Evolutionary conservation across 1,140 invertebrate genomes (phyloP).

Genomic region (Drosophila aff.): DNA sequence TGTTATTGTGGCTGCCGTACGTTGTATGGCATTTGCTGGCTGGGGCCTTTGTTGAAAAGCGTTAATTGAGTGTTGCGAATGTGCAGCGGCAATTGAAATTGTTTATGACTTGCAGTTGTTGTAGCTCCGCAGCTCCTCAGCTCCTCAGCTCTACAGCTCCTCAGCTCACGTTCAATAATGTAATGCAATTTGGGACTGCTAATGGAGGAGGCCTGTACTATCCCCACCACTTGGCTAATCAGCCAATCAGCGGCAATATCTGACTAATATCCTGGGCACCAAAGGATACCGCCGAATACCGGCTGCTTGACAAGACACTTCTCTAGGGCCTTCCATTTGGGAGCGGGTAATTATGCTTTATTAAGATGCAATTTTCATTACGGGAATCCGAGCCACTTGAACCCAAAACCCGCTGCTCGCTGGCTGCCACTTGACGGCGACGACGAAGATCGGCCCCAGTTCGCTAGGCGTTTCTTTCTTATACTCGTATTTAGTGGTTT

Average conservation of each 20-base stretch:
- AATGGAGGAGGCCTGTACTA: constrained; percentile 46
- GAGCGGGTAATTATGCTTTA: constrained; percentile 59
- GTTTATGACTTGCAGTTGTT: constrained; percentile 82
- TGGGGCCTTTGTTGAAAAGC: constrained; percentile 77
- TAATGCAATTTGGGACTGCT: constrained; percentile 65
- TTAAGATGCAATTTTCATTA: constrained; percentile 72
- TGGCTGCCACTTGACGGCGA: constrained; percentile 68
- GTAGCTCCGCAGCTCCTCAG: constrained; percentile 1
- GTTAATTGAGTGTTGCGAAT: constrained; percentile 84
- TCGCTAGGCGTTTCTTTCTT: constrained; percentile 38
- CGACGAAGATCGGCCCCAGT: constrained; percentile 33
- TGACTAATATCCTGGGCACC: constrained; percentile 60
- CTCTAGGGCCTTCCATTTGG: constrained; percentile 40
- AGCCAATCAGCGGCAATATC: constrained; percentile 71
- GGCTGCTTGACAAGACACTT: constrained; percentile 60
- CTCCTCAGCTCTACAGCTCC: neutral
- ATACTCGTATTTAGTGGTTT: constrained; percentile 71
- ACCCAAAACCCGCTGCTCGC: constrained; percentile 40
- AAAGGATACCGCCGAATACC: constrained; percentile 54
- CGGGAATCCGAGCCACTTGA: constrained; percentile 58
- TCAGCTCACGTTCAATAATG: constrained; percentile 60
- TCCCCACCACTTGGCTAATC: constrained; percentile 40
- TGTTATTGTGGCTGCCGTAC: constrained; percentile 63
- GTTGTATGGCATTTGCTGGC: constrained; percentile 16
- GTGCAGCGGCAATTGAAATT: constrained; percentile 82